phyloP scores from a whole-genome alignment of 2,888 invertebrate species.

The Aquatica leii region DNA sequence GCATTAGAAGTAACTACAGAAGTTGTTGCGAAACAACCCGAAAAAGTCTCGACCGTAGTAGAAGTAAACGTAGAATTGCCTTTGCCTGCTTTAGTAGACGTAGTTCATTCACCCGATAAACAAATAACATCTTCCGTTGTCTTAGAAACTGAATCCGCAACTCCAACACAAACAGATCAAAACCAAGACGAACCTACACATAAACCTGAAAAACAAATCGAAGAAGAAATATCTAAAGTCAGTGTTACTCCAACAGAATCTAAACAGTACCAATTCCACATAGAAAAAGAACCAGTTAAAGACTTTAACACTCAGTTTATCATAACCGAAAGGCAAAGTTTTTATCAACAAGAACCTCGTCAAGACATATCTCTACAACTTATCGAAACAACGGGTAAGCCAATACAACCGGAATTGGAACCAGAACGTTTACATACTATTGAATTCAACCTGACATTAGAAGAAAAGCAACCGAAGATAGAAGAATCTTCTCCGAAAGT shows the following conservation, averaged over 20 bases:
- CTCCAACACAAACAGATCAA: neutral
- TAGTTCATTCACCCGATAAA: neutral
- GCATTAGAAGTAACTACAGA: neutral
- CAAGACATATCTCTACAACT: conserved; percentile 18
- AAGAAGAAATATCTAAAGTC: neutral
- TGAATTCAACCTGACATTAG: conserved; percentile 55
- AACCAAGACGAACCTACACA: conserved; percentile 43
- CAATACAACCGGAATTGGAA: neutral
- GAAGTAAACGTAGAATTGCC: neutral
- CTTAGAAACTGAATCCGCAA: neutral
- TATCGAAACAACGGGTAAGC: conserved; percentile 9
- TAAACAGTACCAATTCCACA: neutral
- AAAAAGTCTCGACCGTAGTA: neutral
- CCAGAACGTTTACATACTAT: conserved; percentile 44
- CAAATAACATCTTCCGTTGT: neutral
- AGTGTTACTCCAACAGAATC: neutral
- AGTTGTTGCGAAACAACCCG: conserved; percentile 42
- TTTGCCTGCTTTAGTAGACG: conserved; percentile 18
- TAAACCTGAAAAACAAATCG: conserved; percentile 7
- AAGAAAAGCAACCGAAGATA: conserved; percentile 59
- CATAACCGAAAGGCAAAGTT: conserved; percentile 13
- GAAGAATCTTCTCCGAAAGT: conserved; percentile 56
- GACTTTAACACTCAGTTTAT: conserved; percentile 29
- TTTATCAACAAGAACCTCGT: conserved; percentile 7
- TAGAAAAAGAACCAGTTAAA: neutral